A percentile compares a stretch with the other conserved stretches of the same genome.
phyloP scores from a whole-genome alignment of 2,797 vertebrate species.

The Sphaeramia orbicularis region DNA sequence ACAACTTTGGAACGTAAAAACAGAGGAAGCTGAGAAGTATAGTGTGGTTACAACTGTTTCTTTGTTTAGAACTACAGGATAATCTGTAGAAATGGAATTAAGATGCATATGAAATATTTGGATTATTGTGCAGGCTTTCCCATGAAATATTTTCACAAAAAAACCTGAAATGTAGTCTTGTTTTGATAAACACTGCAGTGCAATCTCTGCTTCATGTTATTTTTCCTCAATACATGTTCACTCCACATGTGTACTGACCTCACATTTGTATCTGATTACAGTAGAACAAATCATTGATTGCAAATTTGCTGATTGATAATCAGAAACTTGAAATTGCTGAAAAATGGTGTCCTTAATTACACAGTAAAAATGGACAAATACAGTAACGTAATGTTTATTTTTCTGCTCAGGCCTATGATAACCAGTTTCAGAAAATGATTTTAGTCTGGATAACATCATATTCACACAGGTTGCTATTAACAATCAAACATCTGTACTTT shows the following conservation, averaged over 20 bases:
- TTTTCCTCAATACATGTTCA: not conserved
- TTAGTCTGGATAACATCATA: constrained; percentile 12
- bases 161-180: no score
- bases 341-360: constrained; percentile 30
- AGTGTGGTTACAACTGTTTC: no score
- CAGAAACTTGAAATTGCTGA: constrained; percentile 10
- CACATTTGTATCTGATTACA: constrained; percentile 11
- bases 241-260: constrained; percentile 8
- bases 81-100: no score
- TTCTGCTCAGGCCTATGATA: not conserved
- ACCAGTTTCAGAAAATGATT: constrained; percentile 10
- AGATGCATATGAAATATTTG: no score
- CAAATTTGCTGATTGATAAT: constrained; percentile 46
- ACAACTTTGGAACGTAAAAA: not conserved
- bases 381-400: not conserved
- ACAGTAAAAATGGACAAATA: constrained; percentile 7
- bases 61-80: no score
- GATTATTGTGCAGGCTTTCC: no score
- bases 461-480: not conserved
- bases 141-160: no score
- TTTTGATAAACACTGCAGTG: no score
- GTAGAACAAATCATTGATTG: constrained; percentile 27
- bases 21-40: no score
- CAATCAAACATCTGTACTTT: no score
- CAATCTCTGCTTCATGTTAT: not conserved